Evolutionary conservation across 2,888 invertebrate genomes (phyloP).

Genomic region (Zaprionus lineosus): DNA sequence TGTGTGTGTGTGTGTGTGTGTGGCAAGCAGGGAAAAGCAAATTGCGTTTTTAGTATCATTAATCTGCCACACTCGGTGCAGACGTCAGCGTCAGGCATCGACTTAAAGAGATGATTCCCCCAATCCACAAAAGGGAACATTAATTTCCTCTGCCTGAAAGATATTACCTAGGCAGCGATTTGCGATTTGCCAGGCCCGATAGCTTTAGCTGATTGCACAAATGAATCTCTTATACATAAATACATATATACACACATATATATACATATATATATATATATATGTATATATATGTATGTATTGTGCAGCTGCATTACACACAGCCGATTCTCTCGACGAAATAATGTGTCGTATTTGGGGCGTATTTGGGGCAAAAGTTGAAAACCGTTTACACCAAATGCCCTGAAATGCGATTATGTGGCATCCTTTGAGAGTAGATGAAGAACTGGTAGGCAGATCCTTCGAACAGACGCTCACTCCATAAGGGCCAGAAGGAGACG

Average conservation of each 20-base stretch:
- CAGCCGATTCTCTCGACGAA: background rate
- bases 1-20: slow-evolving; percentile 18
- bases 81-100: slow-evolving; percentile 64
- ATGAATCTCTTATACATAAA: slow-evolving; percentile 46
- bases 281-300: too few relatives aligned
- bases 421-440: slow-evolving; percentile 7
- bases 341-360: slow-evolving; percentile 2
- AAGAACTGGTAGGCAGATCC: background rate
- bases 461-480: slow-evolving; percentile 23
- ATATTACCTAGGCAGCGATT: slow-evolving; percentile 46
- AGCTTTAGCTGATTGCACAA: slow-evolving; percentile 69
- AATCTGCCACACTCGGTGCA: slow-evolving; percentile 68
- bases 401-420: slow-evolving; percentile 36
- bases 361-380: slow-evolving; percentile 38
- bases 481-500: slow-evolving; percentile 22
- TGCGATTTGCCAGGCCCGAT: slow-evolving; percentile 52
- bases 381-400: slow-evolving; percentile 37
- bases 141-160: slow-evolving; percentile 75
- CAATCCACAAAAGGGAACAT: slow-evolving; percentile 76
- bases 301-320: slow-evolving; percentile 15
- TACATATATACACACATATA: too few relatives aligned
- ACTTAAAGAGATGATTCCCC: slow-evolving; percentile 28
- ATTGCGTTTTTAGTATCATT: slow-evolving; percentile 70
- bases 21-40: slow-evolving; percentile 26
- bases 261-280: too few relatives aligned